Evolutionary conservation across 2,888 invertebrate species (phyloP).

Genomic region (Lycophotia porphyrea): DNA sequence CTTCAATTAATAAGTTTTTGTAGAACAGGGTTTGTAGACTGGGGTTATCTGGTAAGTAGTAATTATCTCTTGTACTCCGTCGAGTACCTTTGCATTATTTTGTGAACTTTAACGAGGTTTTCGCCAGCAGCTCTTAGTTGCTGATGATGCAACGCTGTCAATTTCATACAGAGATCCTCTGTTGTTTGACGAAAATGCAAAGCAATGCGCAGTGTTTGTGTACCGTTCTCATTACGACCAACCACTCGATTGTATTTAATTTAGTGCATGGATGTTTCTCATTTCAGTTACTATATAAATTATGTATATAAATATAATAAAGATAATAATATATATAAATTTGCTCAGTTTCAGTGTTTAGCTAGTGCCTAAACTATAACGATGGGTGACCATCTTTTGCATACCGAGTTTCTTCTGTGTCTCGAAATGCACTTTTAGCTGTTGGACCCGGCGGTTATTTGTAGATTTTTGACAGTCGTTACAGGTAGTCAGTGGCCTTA

Average conservation of each 20-base stretch:
- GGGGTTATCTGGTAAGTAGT: constrained; percentile 2
- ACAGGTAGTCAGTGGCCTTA: neutral
- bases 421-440: neutral
- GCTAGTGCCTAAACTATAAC: neutral
- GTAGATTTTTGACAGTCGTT: neutral
- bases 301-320: no score
- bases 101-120: constrained; percentile 1
- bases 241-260: constrained; percentile 4
- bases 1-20: constrained; percentile 30
- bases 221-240: neutral
- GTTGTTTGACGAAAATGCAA: neutral
- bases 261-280: constrained; percentile 10
- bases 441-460: neutral
- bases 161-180: neutral
- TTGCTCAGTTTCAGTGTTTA: neutral
- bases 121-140: neutral
- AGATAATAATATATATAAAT: no score
- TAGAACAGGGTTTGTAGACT: constrained; percentile 1
- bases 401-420: neutral
- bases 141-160: neutral
- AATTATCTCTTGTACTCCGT: constrained; percentile 11
- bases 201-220: neutral
- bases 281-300: neutral
- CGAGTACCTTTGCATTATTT: neutral
- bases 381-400: neutral